A percentile compares a stretch with the other conserved stretches of the same genome.
Conservation (phyloP, 2,888 invertebrate genomes). For the Pimpla rufipes region DNA sequence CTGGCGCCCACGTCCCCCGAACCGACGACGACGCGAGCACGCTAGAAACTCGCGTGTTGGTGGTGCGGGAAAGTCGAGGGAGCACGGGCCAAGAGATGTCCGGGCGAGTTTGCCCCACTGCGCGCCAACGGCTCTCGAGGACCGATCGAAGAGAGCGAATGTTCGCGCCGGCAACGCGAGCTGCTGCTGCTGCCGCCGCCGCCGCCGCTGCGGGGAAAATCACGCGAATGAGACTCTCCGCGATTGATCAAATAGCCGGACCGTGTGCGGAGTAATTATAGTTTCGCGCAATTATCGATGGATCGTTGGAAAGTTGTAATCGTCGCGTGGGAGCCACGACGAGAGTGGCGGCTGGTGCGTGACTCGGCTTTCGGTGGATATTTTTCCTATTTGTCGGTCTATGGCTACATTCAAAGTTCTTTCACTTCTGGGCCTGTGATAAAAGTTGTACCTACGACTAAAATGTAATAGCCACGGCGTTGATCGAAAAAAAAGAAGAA, state of each 20-base stretch:
- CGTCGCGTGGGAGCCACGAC: constrained; percentile 13
- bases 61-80: constrained; percentile 43
- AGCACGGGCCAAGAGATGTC: neutral
- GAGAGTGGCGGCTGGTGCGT: constrained; percentile 58
- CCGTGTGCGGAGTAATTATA: neutral
- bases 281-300: constrained; percentile 17
- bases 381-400: constrained; percentile 47
- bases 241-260: constrained; percentile 41
- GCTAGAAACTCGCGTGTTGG: constrained; percentile 72
- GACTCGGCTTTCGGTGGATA: constrained; percentile 67
- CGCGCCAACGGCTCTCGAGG: constrained; percentile 59
- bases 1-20: constrained; percentile 35
- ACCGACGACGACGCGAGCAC: constrained; percentile 61
- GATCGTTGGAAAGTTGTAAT: constrained; percentile 24
- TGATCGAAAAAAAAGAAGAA: no score
- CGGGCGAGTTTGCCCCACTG: neutral
- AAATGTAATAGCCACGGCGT: no score
- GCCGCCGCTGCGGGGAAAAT: constrained; percentile 46
- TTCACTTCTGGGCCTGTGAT: no score
- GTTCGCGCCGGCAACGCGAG: constrained; percentile 17
- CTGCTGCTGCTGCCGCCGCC: no score
- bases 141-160: constrained; percentile 46
- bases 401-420: no score
- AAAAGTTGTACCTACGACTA: no score
- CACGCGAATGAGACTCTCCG: constrained; percentile 51